Conservation (phyloP, 1,140 invertebrate species). For the Antheraea pernyi region DNA sequence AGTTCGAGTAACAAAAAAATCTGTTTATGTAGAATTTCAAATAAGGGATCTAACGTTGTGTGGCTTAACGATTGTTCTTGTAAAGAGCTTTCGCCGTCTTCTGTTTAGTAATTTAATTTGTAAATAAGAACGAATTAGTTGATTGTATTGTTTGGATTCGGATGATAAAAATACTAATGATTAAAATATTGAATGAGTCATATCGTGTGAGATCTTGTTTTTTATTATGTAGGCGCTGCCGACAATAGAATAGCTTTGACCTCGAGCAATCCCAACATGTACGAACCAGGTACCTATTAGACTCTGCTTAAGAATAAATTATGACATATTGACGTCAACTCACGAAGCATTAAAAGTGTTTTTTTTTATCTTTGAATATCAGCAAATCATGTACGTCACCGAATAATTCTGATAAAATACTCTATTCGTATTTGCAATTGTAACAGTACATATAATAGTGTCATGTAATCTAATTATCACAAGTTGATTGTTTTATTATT, state of each 20-base stretch:
- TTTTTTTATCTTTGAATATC: background rate
- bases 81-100: too few relatives aligned
- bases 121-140: too few relatives aligned
- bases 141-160: background rate
- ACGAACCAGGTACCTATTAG: background rate
- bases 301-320: background rate
- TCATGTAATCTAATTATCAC: too few relatives aligned
- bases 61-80: too few relatives aligned
- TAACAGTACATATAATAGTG: background rate
- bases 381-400: background rate
- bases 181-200: conserved; percentile 33
- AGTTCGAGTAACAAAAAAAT: too few relatives aligned
- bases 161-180: conserved; percentile 2
- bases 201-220: conserved; percentile 44
- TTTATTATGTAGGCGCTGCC: conserved; percentile 28
- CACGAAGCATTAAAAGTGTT: background rate
- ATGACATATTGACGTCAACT: background rate
- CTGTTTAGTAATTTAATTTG: too few relatives aligned
- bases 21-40: too few relatives aligned
- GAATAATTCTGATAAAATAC: background rate
- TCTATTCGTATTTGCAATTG: background rate
- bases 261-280: conserved; percentile 47
- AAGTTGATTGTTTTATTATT: too few relatives aligned
- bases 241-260: conserved; percentile 68
- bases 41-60: too few relatives aligned